These are phyloP conservation scores for Balearica regulorum DNA, from an alignment of 2,797 vertebrate species.

Conservation along the genomic window DNA sequence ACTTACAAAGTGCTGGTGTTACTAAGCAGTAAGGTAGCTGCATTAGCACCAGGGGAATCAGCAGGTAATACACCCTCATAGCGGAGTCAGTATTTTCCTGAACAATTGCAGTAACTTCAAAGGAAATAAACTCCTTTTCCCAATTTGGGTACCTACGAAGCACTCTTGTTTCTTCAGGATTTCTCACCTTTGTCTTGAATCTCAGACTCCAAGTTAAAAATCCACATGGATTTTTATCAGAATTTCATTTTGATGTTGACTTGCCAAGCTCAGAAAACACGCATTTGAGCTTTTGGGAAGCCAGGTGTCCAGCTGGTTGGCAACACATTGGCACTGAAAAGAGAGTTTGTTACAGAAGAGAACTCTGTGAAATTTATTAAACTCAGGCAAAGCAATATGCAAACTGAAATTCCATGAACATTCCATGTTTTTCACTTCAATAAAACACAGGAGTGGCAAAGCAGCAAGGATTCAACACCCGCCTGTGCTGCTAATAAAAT, in stretches of 20 bases:
- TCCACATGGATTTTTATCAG: constrained; percentile 19
- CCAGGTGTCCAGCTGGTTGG: not conserved
- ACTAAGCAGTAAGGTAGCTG: not conserved
- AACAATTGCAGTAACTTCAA: not conserved
- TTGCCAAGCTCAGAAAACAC: constrained; percentile 18
- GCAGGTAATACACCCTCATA: not conserved
- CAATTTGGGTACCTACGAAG: not conserved
- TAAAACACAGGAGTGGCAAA: not conserved
- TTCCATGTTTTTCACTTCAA: not conserved
- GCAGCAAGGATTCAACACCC: not conserved
- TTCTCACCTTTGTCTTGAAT: constrained; percentile 39
- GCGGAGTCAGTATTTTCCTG: not conserved
- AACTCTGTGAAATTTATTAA: not conserved
- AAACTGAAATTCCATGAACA: not conserved
- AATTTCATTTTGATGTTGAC: constrained; percentile 3
- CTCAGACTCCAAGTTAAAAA: constrained; percentile 29
- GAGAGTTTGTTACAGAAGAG: not conserved
- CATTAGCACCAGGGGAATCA: not conserved
- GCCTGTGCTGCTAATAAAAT: not conserved
- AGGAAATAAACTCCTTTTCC: not conserved
- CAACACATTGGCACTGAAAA: constrained; percentile 1
- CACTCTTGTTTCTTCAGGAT: not conserved
- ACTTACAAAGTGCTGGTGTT: not conserved
- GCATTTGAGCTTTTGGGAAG: not conserved
- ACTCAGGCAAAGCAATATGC: not conserved